Evolutionary conservation across 2,888 invertebrate genomes (phyloP), one percentile per base, ranked within the genome.

Genomic region (Orgyia antiqua): DNA sequence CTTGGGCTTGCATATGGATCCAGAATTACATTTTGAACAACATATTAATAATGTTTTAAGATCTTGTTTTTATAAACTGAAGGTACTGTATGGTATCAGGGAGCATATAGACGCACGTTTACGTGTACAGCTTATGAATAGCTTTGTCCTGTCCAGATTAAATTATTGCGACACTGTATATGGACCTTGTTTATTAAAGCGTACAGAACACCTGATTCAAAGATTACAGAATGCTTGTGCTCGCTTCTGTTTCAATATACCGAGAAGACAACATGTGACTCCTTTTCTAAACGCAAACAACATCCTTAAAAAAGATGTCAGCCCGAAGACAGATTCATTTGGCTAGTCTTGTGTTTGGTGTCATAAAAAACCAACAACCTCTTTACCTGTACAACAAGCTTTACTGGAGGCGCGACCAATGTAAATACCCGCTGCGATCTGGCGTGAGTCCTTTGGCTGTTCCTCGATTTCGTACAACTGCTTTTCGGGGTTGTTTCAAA

Each of bases 151-250:
- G 7, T 19, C 19, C 8, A 19, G 7, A 7, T n/a, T 19, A n/a
- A 19, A 19, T 19, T 7, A 12, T 15, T 19, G 10, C 15, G 19
- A 10, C 32, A 4, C 10, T 26, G 27, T 19, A 24, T 33, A 19
- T n/a, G 19, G 19, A 19, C 19, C 19, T 8, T 19, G 19, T 8
- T 8, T 19, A 8, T 7, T 19, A 8, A 19, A 19, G 5, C 6
- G 19, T 8, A 19, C 19, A 5, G 19, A 19, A n/a, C 2, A 7
- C n/a, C 19, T 19, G 2, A 19, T 4, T 8, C 19, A 19, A 7
- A 4, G 19, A 19, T 8, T 19, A 5, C 19, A 19, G n/a, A 19
- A 19, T 19, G 19, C 19, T n/a, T 15, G 15, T 15, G n/a, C n/a
- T n/a, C n/a, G n/a, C n/a, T n/a, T n/a, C n/a, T n/a, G n/a, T n/a